Evolutionary conservation across 2,888 invertebrate genomes (phyloP).

Genomic region (Eustalomyia histrio): DNA sequence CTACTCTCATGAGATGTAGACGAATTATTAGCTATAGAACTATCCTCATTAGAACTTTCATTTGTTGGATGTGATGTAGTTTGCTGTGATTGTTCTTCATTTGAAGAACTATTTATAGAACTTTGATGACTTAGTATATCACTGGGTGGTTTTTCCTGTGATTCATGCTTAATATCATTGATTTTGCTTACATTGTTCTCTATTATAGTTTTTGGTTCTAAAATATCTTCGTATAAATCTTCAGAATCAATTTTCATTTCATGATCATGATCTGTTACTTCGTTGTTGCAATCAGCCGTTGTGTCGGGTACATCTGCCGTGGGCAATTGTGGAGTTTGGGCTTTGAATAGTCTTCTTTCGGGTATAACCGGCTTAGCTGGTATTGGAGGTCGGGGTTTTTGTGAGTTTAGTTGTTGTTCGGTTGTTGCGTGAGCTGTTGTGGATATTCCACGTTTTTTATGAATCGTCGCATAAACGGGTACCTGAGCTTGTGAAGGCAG

Average conservation of each 20-base stretch:
- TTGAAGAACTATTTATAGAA: conserved; percentile 59
- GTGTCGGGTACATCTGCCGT: conserved; percentile 1
- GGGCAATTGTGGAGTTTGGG: conserved; percentile 53
- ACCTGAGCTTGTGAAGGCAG: conserved; percentile 56
- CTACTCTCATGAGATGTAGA: conserved; percentile 77
- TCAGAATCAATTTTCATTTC: conserved; percentile 60
- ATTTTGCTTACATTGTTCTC: conserved; percentile 67
- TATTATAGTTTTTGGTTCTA: conserved; percentile 44
- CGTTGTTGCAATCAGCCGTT: conserved; percentile 26
- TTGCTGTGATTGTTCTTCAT: conserved; percentile 55
- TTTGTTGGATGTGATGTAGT: conserved; percentile 57
- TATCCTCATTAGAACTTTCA: conserved; percentile 63
- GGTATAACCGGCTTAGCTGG: conserved; percentile 72
- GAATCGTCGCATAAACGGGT: conserved; percentile 61
- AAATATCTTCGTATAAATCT: conserved; percentile 57
- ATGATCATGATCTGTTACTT: conserved; percentile 47
- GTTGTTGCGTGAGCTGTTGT: conserved; percentile 58
- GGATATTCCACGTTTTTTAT: conserved; percentile 60
- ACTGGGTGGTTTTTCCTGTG: conserved; percentile 28
- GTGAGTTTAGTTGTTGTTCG: conserved; percentile 52
- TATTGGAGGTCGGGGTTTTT: conserved; percentile 71
- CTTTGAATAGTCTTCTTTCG: conserved; percentile 71
- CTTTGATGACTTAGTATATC: conserved; percentile 64
- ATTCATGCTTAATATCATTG: conserved; percentile 31
- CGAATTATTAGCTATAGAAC: conserved; percentile 69